Base-by-base conservation (phyloP, 1,140 invertebrate genomes). In the Cephus cinctus region DNA sequence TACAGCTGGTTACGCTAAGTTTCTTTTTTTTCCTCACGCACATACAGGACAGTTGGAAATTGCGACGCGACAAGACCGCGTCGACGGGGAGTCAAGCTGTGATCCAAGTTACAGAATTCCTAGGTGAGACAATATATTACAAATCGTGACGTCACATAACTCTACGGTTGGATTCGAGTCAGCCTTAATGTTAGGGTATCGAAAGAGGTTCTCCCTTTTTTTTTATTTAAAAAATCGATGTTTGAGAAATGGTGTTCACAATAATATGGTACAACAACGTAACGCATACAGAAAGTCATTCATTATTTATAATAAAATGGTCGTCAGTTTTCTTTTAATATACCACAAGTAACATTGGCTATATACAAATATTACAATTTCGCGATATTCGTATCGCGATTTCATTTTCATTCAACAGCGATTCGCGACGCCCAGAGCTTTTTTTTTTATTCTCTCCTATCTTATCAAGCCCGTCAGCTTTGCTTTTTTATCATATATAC, bases 151-250 rank as follows among this genome's bases (percentile, higher is more conserved):
- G 25, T n/a, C 25, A 27, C 6, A 27, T 27, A 27, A 27, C 6
- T 27, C 25, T 3, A 32, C 25, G n/a, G 22, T 32, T 5, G 39
- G 27, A 34, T 39, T 42, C 27, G 47, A 41, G 21, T 27, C 20
- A 42, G 45, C 38, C 25, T 27, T 8, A 6, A 27, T 8, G 6
- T 8, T 6, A 8, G 6, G 6, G n/a, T 27, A 27, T 27, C 25
- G 25, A 27, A 8, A 27, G 25, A 27, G 25, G n/a, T 27, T n/a
- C 14, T 36, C 22, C n/a, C 50, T 62, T 68, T 59, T 59, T 57
- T 71, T 70, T 71, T 71, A 69, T 73, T 73, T 68, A 67, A 67
- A 73, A 73, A 73, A 73, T 74, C 71, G 71, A 73, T 73, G 71
- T 74, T 56, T 73, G 70, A 73, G 68, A 73, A 74, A 73, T 71